These are phyloP conservation scores for Coptodon rendalli DNA, from an alignment of 2,113 vertebrate genomes.

Conservation along the genomic window DNA sequence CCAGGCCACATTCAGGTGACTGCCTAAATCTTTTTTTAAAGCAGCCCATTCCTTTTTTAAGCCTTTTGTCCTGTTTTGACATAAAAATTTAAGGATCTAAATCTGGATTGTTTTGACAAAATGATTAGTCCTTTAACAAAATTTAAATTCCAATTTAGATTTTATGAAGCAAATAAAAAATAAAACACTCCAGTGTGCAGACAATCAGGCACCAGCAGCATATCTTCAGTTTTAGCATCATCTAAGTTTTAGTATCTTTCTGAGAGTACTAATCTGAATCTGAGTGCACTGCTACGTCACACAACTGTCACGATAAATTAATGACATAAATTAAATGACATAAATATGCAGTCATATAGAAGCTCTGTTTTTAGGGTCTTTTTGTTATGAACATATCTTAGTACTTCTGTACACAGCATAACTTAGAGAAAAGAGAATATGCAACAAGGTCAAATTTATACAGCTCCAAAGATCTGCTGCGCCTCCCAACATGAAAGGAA, in stretches of 20 bases:
- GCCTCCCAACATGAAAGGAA: not conserved
- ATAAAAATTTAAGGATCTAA: not conserved
- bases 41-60: not conserved
- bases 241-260: not conserved
- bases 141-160: not conserved
- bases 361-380: not conserved
- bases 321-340: not conserved
- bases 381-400: not conserved
- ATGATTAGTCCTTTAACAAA: not conserved
- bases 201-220: not conserved
- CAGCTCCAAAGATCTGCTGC: not conserved
- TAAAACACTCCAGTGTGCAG: not conserved
- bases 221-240: not conserved
- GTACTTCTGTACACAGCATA: not conserved
- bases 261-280: not conserved
- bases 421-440: not conserved
- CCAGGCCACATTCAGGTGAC: not conserved
- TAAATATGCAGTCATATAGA: not conserved
- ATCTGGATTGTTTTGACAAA: not conserved
- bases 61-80: not conserved
- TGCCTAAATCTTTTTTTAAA: not conserved
- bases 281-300: not conserved
- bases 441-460: not conserved
- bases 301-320: not conserved
- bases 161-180: not conserved